phyloP scores from a whole-genome alignment of 2,797 vertebrate species.

The Hydrophis major region DNA sequence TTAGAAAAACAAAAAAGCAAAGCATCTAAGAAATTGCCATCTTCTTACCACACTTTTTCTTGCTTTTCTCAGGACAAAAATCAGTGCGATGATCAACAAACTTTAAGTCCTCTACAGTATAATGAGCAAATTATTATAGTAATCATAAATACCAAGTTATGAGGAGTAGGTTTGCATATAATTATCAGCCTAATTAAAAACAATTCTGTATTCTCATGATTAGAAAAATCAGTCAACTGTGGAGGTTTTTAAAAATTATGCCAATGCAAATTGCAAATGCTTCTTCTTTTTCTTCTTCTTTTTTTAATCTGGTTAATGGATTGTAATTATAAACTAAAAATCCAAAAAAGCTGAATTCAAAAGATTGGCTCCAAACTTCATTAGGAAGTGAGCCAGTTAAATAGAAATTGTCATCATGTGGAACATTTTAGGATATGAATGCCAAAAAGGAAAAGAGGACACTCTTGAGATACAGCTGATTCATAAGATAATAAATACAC shows the following conservation, averaged over 20 bases:
- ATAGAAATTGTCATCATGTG: not conserved
- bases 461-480: not conserved
- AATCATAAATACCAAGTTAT: constrained; percentile 6
- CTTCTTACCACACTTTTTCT: not conserved
- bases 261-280: not conserved
- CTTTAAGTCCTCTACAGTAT: not conserved
- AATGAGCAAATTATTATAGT: constrained; percentile 16
- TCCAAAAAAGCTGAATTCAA: not conserved
- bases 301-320: not conserved
- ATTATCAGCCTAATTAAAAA: constrained; percentile 39
- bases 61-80: not conserved
- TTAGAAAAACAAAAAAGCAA: not conserved
- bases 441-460: not conserved
- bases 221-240: constrained; percentile 6
- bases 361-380: not conserved
- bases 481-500: not conserved
- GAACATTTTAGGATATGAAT: not conserved
- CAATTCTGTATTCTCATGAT: constrained; percentile 8
- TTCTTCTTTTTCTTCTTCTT: not conserved
- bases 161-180: not conserved
- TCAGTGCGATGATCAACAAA: not conserved
- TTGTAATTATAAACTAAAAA: not conserved
- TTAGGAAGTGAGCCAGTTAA: not conserved
- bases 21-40: not conserved
- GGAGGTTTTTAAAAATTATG: not conserved